These are phyloP conservation scores for Bursaphelenchus okinawaensis DNA, from an alignment of 2,888 invertebrate species.

Conservation along the genomic window DNA sequence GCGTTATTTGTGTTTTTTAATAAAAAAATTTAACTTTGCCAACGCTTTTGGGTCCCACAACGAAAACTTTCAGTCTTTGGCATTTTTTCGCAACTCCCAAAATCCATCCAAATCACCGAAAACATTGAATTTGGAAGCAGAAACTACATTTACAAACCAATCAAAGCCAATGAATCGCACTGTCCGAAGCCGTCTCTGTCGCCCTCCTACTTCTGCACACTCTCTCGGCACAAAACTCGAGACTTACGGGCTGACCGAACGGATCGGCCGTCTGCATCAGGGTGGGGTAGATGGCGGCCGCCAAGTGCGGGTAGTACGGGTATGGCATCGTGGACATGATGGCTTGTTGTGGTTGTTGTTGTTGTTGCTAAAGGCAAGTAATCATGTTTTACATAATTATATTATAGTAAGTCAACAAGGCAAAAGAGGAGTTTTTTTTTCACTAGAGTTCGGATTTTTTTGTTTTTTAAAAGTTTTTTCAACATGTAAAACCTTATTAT, in stretches of 20 bases:
- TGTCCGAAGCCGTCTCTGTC: not conserved
- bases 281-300: slow-evolving; percentile 19
- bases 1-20: too few relatives aligned
- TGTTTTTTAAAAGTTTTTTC: too few relatives aligned
- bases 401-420: too few relatives aligned
- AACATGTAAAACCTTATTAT: too few relatives aligned
- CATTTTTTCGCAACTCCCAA: too few relatives aligned
- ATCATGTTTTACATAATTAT: too few relatives aligned
- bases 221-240: not conserved
- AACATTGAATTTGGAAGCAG: not conserved
- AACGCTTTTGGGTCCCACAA: too few relatives aligned
- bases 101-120: slow-evolving; percentile 12
- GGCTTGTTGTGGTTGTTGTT: slow-evolving; percentile 38
- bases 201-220: not conserved
- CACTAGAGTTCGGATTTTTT: too few relatives aligned
- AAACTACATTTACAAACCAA: not conserved
- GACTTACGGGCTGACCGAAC: slow-evolving; percentile 15
- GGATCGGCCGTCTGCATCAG: slow-evolving; percentile 12
- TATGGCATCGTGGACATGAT: slow-evolving; percentile 38
- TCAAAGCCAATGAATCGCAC: not conserved
- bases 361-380: too few relatives aligned
- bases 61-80: too few relatives aligned
- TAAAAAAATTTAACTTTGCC: too few relatives aligned
- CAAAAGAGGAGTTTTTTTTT: too few relatives aligned
- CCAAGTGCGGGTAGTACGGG: slow-evolving; percentile 43